phyloP scores from a whole-genome alignment of 35 echinoderm and acorn worm genomes.

The Eucidaris tribuloides region DNA sequence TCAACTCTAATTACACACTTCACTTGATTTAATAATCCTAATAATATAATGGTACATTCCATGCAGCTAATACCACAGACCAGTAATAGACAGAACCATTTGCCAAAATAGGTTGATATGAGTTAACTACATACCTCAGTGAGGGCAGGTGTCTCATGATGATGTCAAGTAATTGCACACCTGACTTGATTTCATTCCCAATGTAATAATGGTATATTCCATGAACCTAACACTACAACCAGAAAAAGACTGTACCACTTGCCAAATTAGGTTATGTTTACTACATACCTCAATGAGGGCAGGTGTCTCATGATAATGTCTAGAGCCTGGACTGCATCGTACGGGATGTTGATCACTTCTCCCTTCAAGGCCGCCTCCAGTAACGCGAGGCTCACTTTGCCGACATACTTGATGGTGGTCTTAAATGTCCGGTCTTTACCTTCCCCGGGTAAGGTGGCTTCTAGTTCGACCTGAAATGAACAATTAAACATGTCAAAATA shows the following conservation, averaged over 20 bases:
- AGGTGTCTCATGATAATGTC: slow-evolving; percentile 94
- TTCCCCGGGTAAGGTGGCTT: slow-evolving; percentile 83
- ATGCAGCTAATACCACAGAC: too few species aligned
- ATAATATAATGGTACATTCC: neutral
- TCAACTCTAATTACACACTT: neutral
- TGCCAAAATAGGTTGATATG: too few species aligned
- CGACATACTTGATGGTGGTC: slow-evolving; percentile 65
- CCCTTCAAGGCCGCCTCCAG: slow-evolving; percentile 82
- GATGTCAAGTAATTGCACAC: too few species aligned
- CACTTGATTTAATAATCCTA: neutral
- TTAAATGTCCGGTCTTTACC: slow-evolving; percentile 78
- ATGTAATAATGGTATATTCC: too few species aligned
- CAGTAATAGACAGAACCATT: too few species aligned
- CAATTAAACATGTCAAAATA: neutral
- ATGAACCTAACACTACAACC: too few species aligned
- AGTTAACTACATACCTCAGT: too few species aligned
- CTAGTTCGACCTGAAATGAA: slow-evolving; percentile 69
- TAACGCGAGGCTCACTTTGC: slow-evolving; percentile 60
- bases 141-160: too few species aligned
- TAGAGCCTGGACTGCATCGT: slow-evolving; percentile 83
- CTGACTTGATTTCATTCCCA: too few species aligned
- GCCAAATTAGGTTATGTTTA: too few species aligned
- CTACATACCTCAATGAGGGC: slow-evolving; percentile 95
- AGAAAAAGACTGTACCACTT: too few species aligned
- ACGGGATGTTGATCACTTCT: slow-evolving; percentile 61